A percentile compares a stretch with the other conserved stretches of the same genome.
These are phyloP conservation scores for Oxyruncus cristatus DNA, from an alignment of 2,113 vertebrate species.

Conservation along the genomic window DNA sequence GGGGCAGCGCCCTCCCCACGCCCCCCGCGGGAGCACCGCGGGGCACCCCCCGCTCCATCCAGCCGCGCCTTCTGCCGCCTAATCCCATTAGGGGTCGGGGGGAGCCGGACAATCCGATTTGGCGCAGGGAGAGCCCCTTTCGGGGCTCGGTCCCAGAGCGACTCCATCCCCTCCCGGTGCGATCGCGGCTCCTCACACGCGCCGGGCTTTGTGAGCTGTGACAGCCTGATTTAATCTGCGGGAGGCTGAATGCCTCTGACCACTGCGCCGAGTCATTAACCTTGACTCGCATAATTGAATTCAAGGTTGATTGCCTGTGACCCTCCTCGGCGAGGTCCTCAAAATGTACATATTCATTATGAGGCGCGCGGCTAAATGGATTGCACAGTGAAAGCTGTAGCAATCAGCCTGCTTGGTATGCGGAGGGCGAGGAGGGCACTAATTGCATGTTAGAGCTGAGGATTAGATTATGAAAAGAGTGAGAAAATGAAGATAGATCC, in stretches of 20 bases:
- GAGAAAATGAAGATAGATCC: constrained; percentile 99
- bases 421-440: constrained; percentile 91
- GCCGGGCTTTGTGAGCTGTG: not conserved
- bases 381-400: constrained; percentile 95
- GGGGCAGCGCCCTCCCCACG: rapidly evolving
- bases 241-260: constrained; percentile 91
- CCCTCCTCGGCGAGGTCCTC: constrained; percentile 88
- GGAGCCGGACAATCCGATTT: not conserved
- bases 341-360: constrained; percentile 99
- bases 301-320: constrained; percentile 99
- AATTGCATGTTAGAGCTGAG: constrained; percentile 98
- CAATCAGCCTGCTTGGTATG: constrained; percentile 88
- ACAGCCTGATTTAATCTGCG: constrained; percentile 93
- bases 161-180: not conserved
- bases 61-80: not conserved
- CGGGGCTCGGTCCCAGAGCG: not conserved
- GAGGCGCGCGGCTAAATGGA: constrained; percentile 88
- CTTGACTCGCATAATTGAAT: constrained; percentile 99
- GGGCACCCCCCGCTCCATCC: not conserved
- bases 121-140: not conserved
- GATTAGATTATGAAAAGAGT: constrained; percentile 99
- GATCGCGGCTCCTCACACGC: not conserved
- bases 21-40: rapidly evolving
- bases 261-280: constrained; percentile 98
- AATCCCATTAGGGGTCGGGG: not conserved